A percentile compares a stretch with the other conserved stretches of the same genome.
Evolutionary conservation across 2,113 vertebrate genomes (phyloP).

Genomic region (Odobenus rosmarus): DNA sequence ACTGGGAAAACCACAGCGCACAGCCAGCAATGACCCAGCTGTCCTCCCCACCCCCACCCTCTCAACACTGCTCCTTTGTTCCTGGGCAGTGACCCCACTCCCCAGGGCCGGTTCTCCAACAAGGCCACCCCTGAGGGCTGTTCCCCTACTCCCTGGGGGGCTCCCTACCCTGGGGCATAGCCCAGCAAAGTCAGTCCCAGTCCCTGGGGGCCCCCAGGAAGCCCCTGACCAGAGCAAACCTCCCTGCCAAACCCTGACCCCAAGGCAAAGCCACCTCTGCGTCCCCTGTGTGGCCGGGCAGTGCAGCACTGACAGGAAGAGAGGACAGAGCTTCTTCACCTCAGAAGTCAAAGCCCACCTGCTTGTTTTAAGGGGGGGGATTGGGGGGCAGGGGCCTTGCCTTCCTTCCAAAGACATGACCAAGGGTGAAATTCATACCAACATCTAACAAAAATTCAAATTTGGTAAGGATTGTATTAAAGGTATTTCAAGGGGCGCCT

Average conservation of each 20-base stretch:
- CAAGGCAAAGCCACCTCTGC: background rate
- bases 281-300: background rate
- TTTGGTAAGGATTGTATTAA: background rate
- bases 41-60: background rate
- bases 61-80: background rate
- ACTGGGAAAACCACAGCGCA: background rate
- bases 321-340: background rate
- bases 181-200: background rate
- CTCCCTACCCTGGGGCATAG: background rate
- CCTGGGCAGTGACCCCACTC: background rate
- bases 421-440: background rate
- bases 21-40: fast-evolving
- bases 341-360: background rate
- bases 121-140: background rate
- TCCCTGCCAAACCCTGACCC: background rate
- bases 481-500: background rate
- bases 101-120: background rate
- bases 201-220: background rate
- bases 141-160: background rate
- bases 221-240: background rate
- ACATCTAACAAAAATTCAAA: background rate
- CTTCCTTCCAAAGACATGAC: background rate
- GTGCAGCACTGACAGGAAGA: background rate
- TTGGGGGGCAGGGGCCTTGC: fast-evolving
- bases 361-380: fast-evolving